Percentiles rank a stretch among this genome's conserved stretches.
Conservation (phyloP, 1,140 invertebrate genomes). For the Diabrotica virgifera region DNA sequence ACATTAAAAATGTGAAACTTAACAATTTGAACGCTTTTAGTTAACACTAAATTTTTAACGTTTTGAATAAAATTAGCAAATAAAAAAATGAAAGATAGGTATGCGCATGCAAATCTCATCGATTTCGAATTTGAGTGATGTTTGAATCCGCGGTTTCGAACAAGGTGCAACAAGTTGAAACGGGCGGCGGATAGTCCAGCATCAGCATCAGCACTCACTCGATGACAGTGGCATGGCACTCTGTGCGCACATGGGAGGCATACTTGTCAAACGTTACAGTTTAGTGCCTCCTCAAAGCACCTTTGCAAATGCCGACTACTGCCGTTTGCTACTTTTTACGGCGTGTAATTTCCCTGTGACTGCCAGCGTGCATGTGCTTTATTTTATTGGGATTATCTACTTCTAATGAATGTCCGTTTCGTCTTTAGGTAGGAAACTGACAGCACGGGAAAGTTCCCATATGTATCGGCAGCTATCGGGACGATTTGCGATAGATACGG, state of each 20-base stretch:
- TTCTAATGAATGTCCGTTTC: slow-evolving; percentile 5
- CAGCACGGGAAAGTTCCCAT: slow-evolving; percentile 1
- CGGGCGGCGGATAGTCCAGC: not conserved
- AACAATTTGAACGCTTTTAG: no score
- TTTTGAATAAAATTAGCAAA: no score
- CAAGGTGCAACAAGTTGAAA: not conserved
- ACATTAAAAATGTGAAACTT: no score
- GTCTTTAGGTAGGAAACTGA: not conserved
- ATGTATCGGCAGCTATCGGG: not conserved
- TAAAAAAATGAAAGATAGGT: no score
- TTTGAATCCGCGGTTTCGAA: not conserved
- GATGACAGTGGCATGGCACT: slow-evolving; percentile 13
- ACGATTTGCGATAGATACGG: not conserved
- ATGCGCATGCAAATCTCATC: no score
- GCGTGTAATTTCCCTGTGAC: slow-evolving; percentile 4
- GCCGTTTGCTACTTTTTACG: slow-evolving; percentile 11
- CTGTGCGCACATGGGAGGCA: slow-evolving; percentile 10
- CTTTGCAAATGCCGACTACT: slow-evolving; percentile 13
- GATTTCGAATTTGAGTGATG: not conserved
- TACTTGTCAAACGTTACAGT: slow-evolving; percentile 15
- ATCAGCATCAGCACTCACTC: not conserved
- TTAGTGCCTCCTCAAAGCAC: slow-evolving; percentile 13
- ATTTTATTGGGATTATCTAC: slow-evolving; percentile 3
- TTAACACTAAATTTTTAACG: no score
- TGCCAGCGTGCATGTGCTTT: not conserved